A percentile compares a stretch with the other conserved stretches of the same genome.
Conservation (phyloP, 1,140 invertebrate genomes). For the Saccostrea glomerata region DNA sequence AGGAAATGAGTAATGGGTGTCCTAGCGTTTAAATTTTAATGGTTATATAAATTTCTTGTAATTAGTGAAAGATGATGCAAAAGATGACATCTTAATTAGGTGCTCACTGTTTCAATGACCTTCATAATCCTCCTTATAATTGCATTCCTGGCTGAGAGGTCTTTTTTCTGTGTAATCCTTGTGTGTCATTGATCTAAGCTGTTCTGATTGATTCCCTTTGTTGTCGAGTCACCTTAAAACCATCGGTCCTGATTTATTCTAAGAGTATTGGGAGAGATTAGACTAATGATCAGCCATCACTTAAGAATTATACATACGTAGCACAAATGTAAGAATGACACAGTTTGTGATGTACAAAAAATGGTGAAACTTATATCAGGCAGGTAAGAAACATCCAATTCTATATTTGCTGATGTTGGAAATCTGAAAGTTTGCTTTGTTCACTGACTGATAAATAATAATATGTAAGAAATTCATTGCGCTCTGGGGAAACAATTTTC, state of each 20-base stretch:
- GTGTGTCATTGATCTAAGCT: slow-evolving; percentile 25
- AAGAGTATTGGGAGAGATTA: slow-evolving; percentile 21
- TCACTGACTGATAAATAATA: too few species aligned
- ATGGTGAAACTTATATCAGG: slow-evolving; percentile 16
- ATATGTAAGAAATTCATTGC: too few species aligned
- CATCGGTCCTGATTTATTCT: background rate
- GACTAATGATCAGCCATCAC: background rate
- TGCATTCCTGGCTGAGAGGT: background rate
- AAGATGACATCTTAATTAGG: background rate
- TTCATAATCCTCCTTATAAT: background rate
- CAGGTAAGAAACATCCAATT: background rate
- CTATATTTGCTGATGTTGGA: too few species aligned
- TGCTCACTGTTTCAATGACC: background rate
- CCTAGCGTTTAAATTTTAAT: background rate
- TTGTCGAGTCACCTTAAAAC: slow-evolving; percentile 25
- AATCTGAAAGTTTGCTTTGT: too few species aligned
- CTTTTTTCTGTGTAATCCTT: slow-evolving; percentile 3
- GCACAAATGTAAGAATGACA: background rate
- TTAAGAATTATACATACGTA: background rate
- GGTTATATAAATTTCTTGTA: background rate
- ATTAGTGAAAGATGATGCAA: background rate
- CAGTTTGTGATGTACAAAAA: background rate
- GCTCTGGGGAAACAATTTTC: too few species aligned
- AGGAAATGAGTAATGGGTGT: background rate
- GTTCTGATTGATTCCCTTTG: slow-evolving; percentile 27